A percentile compares a stretch with the other conserved stretches of the same genome.
These are phyloP conservation scores for Hermetia illucens DNA, from an alignment of 1,140 invertebrate species.

Conservation along the genomic window DNA sequence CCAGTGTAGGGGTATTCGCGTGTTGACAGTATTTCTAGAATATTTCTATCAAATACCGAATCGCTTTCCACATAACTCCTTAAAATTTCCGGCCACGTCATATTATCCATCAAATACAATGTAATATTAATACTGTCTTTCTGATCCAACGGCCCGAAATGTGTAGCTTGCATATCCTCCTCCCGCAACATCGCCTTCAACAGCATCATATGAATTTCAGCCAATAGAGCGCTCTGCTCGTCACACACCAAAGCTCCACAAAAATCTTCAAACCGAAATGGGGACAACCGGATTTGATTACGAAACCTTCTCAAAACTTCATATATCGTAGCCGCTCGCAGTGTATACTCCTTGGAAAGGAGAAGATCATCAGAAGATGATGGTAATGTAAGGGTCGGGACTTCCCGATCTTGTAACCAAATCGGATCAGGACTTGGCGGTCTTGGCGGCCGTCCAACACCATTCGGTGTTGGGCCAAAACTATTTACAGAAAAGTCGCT, in stretches of 20 bases:
- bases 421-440: conserved; percentile 74
- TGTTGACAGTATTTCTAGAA: conserved; percentile 50
- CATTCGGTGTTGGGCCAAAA: conserved; percentile 50
- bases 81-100: conserved; percentile 90
- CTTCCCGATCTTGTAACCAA: conserved; percentile 68
- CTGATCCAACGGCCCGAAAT: conserved; percentile 88
- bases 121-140: conserved; percentile 93
- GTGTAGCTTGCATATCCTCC: conserved; percentile 88
- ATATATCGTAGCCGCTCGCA: conserved; percentile 75
- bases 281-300: conserved; percentile 76
- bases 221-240: conserved; percentile 78
- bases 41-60: conserved; percentile 56
- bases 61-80: conserved; percentile 82
- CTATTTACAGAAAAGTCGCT: conserved; percentile 73
- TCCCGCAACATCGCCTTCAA: conserved; percentile 83
- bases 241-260: conserved; percentile 82
- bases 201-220: conserved; percentile 85
- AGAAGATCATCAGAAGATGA: conserved; percentile 82
- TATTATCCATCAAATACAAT: conserved; percentile 79
- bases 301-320: conserved; percentile 88
- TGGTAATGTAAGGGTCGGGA: conserved; percentile 65
- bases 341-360: conserved; percentile 59
- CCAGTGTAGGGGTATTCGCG: conserved; percentile 82
- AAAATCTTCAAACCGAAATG: conserved; percentile 92
- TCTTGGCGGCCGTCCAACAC: conserved; percentile 35